Percentiles rank a stretch among this genome's conserved stretches.
phyloP scores from a whole-genome alignment of 2,888 invertebrate genomes.

The Agrilus biguttatus region DNA sequence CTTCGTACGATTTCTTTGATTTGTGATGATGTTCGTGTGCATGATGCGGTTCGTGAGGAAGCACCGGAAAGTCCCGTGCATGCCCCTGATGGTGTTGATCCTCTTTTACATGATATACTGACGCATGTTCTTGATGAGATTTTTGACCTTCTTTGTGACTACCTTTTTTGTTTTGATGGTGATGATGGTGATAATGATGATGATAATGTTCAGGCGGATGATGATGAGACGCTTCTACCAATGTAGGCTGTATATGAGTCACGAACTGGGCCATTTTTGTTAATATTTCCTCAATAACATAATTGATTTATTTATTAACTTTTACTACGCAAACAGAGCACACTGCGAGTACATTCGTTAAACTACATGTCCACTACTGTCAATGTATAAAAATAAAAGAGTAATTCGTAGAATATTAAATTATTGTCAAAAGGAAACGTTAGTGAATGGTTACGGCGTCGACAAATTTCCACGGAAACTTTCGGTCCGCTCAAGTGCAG shows the following conservation, averaged over 20 bases:
- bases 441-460: no score
- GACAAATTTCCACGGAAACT: no score
- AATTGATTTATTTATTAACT: not conserved
- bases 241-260: conserved; percentile 42
- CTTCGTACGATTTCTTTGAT: not conserved
- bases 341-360: no score
- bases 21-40: conserved; percentile 3
- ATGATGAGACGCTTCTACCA: conserved; percentile 43
- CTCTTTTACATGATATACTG: conserved; percentile 16
- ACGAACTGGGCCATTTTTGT: conserved; percentile 41
- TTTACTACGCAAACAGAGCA: not conserved
- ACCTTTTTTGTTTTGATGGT: conserved; percentile 17
- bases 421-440: no score
- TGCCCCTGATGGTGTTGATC: conserved; percentile 15
- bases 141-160: conserved; percentile 19
- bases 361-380: no score
- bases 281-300: not conserved
- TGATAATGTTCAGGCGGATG: conserved; percentile 36
- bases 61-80: conserved; percentile 23
- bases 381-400: no score
- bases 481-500: no score
- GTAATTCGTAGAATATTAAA: no score
- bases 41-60: conserved; percentile 18
- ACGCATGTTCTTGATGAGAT: conserved; percentile 12
- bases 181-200: conserved; percentile 31